Percentiles rank a stretch among this genome's conserved stretches.
Conservation (phyloP, 2,113 vertebrate species). For the Zeus faber region DNA sequence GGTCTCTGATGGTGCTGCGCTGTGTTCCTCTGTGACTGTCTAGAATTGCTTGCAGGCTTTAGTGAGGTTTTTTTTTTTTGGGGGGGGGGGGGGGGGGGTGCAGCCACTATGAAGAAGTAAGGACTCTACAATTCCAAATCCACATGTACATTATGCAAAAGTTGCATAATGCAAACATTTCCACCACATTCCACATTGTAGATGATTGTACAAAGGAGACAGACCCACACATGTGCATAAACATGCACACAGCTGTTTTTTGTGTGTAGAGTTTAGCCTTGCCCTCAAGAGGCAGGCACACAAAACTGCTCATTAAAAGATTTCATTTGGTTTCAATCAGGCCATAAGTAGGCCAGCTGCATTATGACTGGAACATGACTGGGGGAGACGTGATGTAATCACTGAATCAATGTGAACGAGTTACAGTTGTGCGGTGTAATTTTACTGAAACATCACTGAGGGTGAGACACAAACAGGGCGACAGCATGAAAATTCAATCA, state of each 20-base stretch:
- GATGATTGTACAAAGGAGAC: no score
- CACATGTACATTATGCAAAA: no score
- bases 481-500: constrained; percentile 45
- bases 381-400: constrained; percentile 56
- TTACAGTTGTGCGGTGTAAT: constrained; percentile 26
- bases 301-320: constrained; percentile 59
- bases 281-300: constrained; percentile 47
- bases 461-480: constrained; percentile 14
- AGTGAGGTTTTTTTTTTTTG: no score
- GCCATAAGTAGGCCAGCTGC: constrained; percentile 49
- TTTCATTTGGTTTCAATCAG: constrained; percentile 63
- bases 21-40: constrained; percentile 4
- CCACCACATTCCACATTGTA: no score
- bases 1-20: constrained; percentile 11
- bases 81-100: no score
- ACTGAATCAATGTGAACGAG: constrained; percentile 38
- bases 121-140: no score
- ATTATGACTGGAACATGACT: constrained; percentile 53
- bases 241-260: not conserved
- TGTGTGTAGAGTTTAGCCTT: constrained; percentile 23
- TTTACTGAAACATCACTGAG: constrained; percentile 32
- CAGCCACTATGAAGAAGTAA: constrained; percentile 13
- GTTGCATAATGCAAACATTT: no score
- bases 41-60: constrained; percentile 21
- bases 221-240: not conserved